Evolutionary conservation across 2,113 vertebrate genomes (phyloP).

Genomic region (Pterocles burchelli): DNA sequence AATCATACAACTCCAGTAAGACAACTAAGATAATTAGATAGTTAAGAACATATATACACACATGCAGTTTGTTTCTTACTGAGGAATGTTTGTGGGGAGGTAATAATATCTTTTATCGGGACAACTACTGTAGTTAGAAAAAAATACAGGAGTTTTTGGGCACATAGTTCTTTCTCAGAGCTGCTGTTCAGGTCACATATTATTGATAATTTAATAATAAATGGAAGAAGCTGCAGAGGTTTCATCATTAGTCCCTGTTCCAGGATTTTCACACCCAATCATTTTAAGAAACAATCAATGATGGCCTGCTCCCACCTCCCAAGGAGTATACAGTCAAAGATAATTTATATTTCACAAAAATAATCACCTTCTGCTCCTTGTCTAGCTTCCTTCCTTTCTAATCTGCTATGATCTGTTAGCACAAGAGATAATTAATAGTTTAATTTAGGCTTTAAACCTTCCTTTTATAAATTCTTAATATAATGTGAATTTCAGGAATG

Average conservation of each 20-base stretch:
- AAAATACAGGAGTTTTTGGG: not conserved
- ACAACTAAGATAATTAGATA: not conserved
- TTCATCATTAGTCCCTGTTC: not conserved
- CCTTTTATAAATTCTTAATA: conserved; percentile 8
- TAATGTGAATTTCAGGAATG: not conserved
- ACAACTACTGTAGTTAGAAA: not conserved
- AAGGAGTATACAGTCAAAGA: not conserved
- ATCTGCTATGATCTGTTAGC: not conserved
- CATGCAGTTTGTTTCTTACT: not conserved
- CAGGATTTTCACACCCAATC: not conserved
- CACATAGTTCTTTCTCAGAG: not conserved
- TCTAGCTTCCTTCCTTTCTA: not conserved
- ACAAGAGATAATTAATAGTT: not conserved
- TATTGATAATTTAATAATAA: not conserved
- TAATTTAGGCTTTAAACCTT: not conserved
- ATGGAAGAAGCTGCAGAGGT: not conserved
- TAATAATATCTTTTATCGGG: not conserved
- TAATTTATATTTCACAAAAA: not conserved
- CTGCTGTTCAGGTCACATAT: not conserved
- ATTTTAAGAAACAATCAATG: not conserved
- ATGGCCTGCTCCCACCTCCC: not conserved
- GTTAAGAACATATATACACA: not conserved
- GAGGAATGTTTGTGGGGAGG: not conserved
- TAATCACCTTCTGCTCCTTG: not conserved
- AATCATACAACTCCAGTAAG: not conserved